Percentiles rank a stretch among this genome's conserved stretches.
Conservation (phyloP, 2,888 invertebrate genomes). For the Caenorhabditis auriculariae region DNA sequence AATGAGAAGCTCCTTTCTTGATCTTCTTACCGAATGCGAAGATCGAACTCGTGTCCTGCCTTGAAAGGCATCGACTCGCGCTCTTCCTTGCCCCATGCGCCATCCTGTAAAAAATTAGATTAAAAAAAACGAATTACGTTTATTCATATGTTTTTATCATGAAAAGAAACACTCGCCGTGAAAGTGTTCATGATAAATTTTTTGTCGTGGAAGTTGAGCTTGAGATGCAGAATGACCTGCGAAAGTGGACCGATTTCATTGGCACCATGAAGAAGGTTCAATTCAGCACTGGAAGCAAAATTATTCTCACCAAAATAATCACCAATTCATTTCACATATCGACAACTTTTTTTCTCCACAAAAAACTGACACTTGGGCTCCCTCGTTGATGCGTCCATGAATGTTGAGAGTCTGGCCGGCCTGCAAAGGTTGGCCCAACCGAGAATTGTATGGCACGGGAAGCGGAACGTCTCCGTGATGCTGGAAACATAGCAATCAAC, state of each 20-base stretch:
- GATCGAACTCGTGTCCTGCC: conserved; percentile 52
- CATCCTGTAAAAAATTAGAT: conserved; percentile 28
- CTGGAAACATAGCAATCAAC: too few relatives aligned
- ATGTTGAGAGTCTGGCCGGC: conserved; percentile 54
- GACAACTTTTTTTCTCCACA: neutral
- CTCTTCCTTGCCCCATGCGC: conserved; percentile 60
- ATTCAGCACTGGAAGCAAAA: conserved; percentile 37
- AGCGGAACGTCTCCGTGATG: conserved; percentile 21
- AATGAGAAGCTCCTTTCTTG: neutral
- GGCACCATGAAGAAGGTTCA: conserved; percentile 42
- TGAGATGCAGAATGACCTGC: conserved; percentile 54
- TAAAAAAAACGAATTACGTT: neutral
- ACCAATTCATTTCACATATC: neutral
- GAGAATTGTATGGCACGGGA: conserved; percentile 51
- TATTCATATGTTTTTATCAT: neutral
- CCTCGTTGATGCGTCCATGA: conserved; percentile 43
- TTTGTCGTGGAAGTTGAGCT: conserved; percentile 55
- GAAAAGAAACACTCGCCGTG: conserved; percentile 26
- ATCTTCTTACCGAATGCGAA: conserved; percentile 49
- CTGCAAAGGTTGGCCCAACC: conserved; percentile 41
- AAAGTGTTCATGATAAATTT: conserved; percentile 55
- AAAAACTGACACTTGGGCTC: conserved; percentile 37
- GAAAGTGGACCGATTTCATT: conserved; percentile 36
- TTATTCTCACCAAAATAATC: neutral
- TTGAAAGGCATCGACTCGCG: conserved; percentile 49